Percentiles rank a stretch among this genome's conserved stretches.
These are phyloP conservation scores for Spongia lamella DNA, from an alignment of 37 sponge, comb jelly and placozoan species.

Conservation along the genomic window DNA sequence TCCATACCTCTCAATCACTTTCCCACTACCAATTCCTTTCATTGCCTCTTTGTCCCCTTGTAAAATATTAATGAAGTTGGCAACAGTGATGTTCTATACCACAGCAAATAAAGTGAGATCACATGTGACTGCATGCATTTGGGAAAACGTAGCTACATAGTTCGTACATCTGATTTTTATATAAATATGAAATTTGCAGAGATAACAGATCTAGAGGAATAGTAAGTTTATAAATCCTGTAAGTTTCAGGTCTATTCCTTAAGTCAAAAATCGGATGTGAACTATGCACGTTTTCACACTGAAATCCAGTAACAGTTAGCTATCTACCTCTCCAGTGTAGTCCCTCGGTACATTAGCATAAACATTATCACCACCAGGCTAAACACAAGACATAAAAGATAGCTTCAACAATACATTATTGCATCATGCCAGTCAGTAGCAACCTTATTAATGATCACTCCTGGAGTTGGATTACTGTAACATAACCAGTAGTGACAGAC, in stretches of 20 bases:
- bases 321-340: conserved; percentile 58
- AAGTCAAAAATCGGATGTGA: no score
- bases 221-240: no score
- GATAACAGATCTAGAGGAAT: no score
- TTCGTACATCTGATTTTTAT: no score
- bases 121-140: conserved; percentile 1
- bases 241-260: no score
- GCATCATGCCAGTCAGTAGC: not conserved
- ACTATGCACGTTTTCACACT: not conserved
- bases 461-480: conserved; percentile 50
- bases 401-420: not conserved
- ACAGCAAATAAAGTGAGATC: not conserved
- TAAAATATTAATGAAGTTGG: conserved; percentile 68
- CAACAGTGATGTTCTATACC: conserved; percentile 59
- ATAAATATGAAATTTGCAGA: no score
- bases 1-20: conserved; percentile 63
- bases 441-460: conserved; percentile 64
- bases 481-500: not conserved
- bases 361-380: conserved; percentile 63
- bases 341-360: conserved; percentile 68
- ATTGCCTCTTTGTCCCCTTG: conserved; percentile 40
- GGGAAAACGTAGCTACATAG: no score
- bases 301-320: not conserved
- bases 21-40: conserved; percentile 60
- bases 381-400: not conserved